Evolutionary conservation across 2,113 vertebrate species (phyloP).

Genomic region (Sardina pilchardus): DNA sequence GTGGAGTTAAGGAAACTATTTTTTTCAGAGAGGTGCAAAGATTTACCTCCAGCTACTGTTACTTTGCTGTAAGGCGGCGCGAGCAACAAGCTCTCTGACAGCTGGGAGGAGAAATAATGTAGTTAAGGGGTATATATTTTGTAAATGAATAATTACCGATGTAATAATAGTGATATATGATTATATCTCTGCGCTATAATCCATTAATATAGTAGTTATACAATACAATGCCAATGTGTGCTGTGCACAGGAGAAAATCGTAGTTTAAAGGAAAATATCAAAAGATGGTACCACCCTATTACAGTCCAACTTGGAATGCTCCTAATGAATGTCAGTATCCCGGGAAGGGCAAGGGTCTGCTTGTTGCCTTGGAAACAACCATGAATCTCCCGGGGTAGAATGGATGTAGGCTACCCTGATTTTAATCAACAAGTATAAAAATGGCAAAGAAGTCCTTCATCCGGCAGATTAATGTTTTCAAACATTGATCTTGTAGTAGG

Average conservation of each 20-base stretch:
- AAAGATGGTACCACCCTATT: neutral
- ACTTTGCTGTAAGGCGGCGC: conserved; percentile 66
- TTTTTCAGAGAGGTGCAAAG: conserved; percentile 18
- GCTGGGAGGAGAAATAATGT: conserved; percentile 58
- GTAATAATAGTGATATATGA: neutral
- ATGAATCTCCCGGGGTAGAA: conserved; percentile 63
- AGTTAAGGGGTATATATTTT: neutral
- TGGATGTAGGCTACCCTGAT: conserved; percentile 63
- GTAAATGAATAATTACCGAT: neutral
- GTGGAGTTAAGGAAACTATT: conserved; percentile 6
- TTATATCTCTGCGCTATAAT: neutral
- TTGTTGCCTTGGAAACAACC: conserved; percentile 77
- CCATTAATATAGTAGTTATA: neutral
- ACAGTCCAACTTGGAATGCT: conserved; percentile 58
- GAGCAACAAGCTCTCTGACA: conserved; percentile 79
- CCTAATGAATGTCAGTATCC: conserved; percentile 59
- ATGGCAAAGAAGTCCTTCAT: conserved; percentile 9
- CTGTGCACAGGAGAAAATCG: neutral
- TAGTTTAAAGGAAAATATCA: neutral
- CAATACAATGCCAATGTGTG: neutral
- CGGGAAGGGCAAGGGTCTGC: conserved; percentile 61
- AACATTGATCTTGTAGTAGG: neutral
- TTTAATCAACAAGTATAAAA: conserved; percentile 60
- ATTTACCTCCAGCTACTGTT: conserved; percentile 56
- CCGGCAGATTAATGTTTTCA: neutral